A percentile compares a stretch with the other conserved stretches of the same genome.
These are phyloP conservation scores for Okamejei kenojei DNA, from an alignment of 2,797 vertebrate genomes.

Conservation along the genomic window DNA sequence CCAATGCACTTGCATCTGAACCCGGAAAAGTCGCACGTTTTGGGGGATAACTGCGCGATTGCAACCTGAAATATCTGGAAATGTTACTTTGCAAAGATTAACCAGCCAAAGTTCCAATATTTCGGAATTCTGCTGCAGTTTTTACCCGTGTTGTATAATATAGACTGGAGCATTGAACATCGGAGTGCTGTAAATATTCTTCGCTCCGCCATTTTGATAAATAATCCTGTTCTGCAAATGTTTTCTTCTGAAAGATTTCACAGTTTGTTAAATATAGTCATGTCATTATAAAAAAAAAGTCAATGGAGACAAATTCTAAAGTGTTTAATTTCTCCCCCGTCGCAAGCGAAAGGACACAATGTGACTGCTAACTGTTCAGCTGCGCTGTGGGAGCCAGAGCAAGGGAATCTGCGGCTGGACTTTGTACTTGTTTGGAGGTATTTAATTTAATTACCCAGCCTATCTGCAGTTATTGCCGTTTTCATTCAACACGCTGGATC, in stretches of 20 bases:
- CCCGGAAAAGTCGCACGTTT: conserved; percentile 5
- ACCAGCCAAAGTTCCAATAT: background rate
- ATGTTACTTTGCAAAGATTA: background rate
- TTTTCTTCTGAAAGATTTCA: background rate
- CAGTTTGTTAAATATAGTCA: background rate
- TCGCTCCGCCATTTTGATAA: conserved; percentile 35
- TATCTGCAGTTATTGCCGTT: background rate
- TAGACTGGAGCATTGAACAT: conserved; percentile 2
- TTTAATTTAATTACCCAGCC: background rate
- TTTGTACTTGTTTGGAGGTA: conserved; percentile 20
- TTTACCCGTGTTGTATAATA: too few relatives aligned
- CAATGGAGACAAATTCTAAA: background rate
- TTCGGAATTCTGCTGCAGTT: background rate
- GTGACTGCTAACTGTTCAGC: too few relatives aligned
- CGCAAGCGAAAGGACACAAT: background rate
- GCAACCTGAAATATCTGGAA: background rate
- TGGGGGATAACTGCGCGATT: background rate
- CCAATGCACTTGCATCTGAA: background rate
- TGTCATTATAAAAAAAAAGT: background rate
- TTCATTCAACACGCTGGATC: background rate
- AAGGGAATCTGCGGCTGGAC: background rate
- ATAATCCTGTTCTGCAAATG: conserved; percentile 28
- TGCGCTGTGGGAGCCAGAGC: background rate
- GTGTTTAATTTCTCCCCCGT: background rate
- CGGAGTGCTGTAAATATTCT: conserved; percentile 10